Evolutionary conservation across 2,888 invertebrate species (phyloP).

Genomic region (Apodemia duryi): DNA sequence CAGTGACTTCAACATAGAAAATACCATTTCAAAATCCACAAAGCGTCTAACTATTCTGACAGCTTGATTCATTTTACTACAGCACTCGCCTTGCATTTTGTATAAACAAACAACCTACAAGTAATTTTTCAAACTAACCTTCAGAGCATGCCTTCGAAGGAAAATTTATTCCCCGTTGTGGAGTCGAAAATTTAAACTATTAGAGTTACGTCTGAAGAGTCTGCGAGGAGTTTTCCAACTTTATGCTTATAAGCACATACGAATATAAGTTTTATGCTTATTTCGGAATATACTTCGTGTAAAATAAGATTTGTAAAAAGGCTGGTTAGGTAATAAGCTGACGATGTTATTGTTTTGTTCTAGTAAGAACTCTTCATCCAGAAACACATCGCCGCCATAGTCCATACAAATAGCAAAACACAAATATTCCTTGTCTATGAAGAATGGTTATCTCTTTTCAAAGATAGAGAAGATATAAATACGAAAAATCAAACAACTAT

Average conservation of each 20-base stretch:
- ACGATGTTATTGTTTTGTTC: no score
- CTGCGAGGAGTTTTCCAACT: slow-evolving; percentile 2
- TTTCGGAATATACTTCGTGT: background rate
- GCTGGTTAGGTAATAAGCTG: no score
- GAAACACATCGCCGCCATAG: no score
- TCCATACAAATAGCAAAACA: no score
- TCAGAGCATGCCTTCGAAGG: slow-evolving; percentile 13
- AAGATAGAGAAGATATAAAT: no score
- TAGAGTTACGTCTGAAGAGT: slow-evolving; percentile 12
- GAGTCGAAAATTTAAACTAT: slow-evolving; percentile 12
- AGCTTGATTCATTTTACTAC: slow-evolving; percentile 7
- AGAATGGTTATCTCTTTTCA: no score
- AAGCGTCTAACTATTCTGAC: slow-evolving; percentile 12
- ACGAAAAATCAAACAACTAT: no score
- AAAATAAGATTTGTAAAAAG: background rate
- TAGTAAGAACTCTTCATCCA: no score
- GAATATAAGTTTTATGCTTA: slow-evolving; percentile 2
- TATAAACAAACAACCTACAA: slow-evolving; percentile 12
- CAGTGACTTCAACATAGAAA: background rate
- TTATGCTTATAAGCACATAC: slow-evolving; percentile 8
- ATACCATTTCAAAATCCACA: slow-evolving; percentile 6
- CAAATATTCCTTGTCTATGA: no score
- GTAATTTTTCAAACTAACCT: slow-evolving; percentile 12
- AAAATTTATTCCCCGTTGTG: slow-evolving; percentile 13
- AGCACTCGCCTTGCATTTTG: slow-evolving; percentile 10